Percentiles rank a stretch among this genome's conserved stretches.
phyloP scores from a whole-genome alignment of 2,797 vertebrate species.

The Tachyglossus aculeatus region DNA sequence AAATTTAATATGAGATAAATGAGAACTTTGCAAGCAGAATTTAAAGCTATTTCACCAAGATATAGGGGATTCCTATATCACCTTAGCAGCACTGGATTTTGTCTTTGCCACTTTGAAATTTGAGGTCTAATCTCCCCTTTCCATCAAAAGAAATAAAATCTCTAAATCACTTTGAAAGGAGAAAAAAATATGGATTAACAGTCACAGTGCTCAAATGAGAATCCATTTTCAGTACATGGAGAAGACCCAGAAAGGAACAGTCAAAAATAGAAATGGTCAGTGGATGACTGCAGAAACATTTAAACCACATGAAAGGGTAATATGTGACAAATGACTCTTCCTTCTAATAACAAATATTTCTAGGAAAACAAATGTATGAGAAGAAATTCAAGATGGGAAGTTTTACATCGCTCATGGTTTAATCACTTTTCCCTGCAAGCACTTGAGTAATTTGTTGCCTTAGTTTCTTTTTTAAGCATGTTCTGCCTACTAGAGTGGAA shows the following conservation, averaged over 20 bases:
- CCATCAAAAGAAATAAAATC: constrained; percentile 40
- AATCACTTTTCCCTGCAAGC: background rate
- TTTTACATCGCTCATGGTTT: background rate
- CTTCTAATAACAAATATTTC: background rate
- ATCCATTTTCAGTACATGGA: background rate
- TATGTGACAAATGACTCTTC: background rate
- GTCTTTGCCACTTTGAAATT: constrained; percentile 34
- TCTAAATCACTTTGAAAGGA: constrained; percentile 28
- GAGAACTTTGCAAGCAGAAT: background rate
- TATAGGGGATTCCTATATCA: constrained; percentile 4
- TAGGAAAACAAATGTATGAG: background rate
- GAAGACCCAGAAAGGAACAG: constrained; percentile 29
- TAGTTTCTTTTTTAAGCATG: constrained; percentile 35
- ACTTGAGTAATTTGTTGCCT: background rate
- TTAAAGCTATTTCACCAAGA: background rate
- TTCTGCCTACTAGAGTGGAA: constrained; percentile 25
- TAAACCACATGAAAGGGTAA: background rate
- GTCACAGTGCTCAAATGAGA: constrained; percentile 12
- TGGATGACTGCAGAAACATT: background rate
- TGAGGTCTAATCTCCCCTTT: constrained; percentile 7
- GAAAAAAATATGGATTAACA: constrained; percentile 29
- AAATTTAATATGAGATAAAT: constrained; percentile 6
- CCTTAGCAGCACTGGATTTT: constrained; percentile 21
- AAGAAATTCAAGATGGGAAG: background rate
- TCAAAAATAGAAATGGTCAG: background rate